Conservation (phyloP, 2,888 invertebrate species). For the Limnephilus rhombicus region DNA sequence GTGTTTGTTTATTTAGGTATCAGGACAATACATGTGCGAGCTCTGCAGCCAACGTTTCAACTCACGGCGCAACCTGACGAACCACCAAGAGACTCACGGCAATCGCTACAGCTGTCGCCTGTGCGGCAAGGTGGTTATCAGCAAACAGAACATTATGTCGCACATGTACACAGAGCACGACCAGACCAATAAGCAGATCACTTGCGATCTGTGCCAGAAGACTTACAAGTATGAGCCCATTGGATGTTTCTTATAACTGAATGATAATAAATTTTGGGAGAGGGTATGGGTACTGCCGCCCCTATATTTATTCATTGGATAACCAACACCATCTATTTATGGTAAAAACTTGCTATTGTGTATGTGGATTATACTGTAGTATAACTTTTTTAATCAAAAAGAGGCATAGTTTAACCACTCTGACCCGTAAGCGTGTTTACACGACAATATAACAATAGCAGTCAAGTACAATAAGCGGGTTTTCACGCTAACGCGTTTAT, state of each 20-base stretch:
- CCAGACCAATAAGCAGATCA: constrained; percentile 53
- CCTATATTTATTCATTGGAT: too few relatives aligned
- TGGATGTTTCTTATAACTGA: background rate
- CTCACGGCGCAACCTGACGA: constrained; percentile 55
- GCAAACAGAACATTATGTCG: constrained; percentile 62
- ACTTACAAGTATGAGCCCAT: constrained; percentile 56
- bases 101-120: constrained; percentile 72
- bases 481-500: too few relatives aligned
- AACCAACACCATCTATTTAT: too few relatives aligned
- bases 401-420: too few relatives aligned
- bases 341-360: too few relatives aligned
- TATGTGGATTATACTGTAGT: too few relatives aligned
- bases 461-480: too few relatives aligned
- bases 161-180: constrained; percentile 64
- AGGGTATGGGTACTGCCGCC: too few relatives aligned
- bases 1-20: constrained; percentile 54
- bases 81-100: constrained; percentile 63
- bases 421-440: too few relatives aligned
- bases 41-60: constrained; percentile 60
- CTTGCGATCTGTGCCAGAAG: constrained; percentile 58
- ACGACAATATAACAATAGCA: too few relatives aligned
- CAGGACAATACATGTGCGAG: constrained; percentile 59
- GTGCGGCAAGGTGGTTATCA: constrained; percentile 71
- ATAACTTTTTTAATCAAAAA: too few relatives aligned
- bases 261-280: too few relatives aligned